Evolutionary conservation across 2,797 vertebrate genomes (phyloP), one percentile per base, ranked within the genome.

Genomic region (Chromobotia macracanthus): DNA sequence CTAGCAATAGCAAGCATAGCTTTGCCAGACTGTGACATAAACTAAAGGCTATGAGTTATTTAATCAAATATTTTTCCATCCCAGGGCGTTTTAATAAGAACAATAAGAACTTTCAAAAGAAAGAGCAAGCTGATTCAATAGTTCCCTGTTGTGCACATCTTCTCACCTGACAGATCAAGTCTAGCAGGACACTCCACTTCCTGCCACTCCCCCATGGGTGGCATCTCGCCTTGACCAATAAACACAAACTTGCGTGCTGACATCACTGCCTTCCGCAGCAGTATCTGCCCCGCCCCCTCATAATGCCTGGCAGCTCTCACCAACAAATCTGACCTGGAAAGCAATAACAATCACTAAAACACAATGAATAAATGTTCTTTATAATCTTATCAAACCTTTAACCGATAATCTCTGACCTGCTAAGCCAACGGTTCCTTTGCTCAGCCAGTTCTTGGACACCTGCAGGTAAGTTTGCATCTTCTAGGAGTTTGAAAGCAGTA

Each of bases 261-360:
- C 95, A 96, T 97, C 88, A 99, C 94, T 0, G 96, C 96, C 82
- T 93, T 92, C 28, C 96, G 92, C 3, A 98, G 87, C 1, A 99
- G 91, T 81, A 98, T 95, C 90, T 99, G 97, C 38, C 92, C 95
- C 0, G 97, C 97, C 0, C 96, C 95, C 71, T 99, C 97, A 0
- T 99, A 99, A 85, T 99, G 97, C 13, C 97, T 93, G 21, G 97
- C 96, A 0, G 97, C 97, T 63, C 97, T 92, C 15, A 99, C 95
- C 82, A 99, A 89, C 82, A 97, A 89, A 75, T 93, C 95, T 0
- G 96, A 95, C 80, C 97, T 99, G 85, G 72, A 80, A 60, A 46
- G 61, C 65, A 21, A 75, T 18, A 25, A 50, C 3, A 46, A 60
- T 6, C 38, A 72, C 23, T 63, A 11, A 3, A 15, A 61, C 19